These are phyloP conservation scores for Todus mexicanus DNA, from an alignment of 2,797 vertebrate genomes.

Conservation along the genomic window DNA sequence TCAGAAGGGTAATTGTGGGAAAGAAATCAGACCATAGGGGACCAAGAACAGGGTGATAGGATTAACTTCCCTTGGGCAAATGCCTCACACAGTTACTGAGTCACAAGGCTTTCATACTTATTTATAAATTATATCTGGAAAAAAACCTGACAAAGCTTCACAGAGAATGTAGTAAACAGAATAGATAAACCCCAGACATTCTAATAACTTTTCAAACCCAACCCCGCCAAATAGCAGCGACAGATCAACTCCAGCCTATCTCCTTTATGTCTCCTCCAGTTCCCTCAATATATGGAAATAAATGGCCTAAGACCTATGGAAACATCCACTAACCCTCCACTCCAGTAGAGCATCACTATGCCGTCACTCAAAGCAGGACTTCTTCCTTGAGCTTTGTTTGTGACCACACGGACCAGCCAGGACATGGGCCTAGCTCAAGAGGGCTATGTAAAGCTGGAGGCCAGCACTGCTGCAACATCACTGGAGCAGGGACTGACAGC, in stretches of 20 bases:
- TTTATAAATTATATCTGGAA: neutral
- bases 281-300: neutral
- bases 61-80: neutral
- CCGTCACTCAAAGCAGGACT: neutral
- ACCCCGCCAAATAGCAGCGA: neutral
- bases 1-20: neutral
- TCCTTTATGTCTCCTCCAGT: neutral
- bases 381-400: neutral
- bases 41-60: neutral
- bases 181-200: neutral
- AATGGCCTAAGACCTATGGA: neutral
- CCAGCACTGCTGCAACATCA: neutral
- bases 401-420: neutral
- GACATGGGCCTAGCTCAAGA: neutral
- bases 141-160: neutral
- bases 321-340: neutral
- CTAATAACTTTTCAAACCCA: neutral
- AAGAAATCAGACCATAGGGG: neutral
- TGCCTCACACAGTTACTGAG: neutral
- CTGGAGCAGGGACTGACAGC: neutral
- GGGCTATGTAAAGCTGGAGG: neutral
- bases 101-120: neutral
- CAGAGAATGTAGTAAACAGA: neutral
- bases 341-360: neutral
- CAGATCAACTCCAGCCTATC: neutral